A percentile compares a stretch with the other conserved stretches of the same genome.
Evolutionary conservation across 2,113 vertebrate species (phyloP).

Genomic region (Pygoscelis antarcticus): DNA sequence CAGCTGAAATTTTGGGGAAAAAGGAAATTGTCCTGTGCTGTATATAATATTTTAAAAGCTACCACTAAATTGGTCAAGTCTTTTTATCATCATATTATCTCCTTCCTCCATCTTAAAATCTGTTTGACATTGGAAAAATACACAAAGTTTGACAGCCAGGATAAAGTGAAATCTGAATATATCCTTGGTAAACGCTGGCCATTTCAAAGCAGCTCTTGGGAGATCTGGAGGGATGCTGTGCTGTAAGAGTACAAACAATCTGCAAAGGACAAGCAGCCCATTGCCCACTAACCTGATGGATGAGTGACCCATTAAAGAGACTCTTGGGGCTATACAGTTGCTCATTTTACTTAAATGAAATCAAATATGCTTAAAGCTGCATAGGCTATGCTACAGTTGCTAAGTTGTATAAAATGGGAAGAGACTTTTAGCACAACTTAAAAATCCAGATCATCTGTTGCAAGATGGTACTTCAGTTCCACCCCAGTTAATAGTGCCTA

Average conservation of each 20-base stretch:
- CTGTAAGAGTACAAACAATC: constrained; percentile 33
- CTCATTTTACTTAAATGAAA: constrained; percentile 51
- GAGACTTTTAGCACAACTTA: neutral
- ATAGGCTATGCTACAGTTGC: neutral
- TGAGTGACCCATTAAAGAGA: constrained; percentile 40
- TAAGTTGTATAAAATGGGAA: neutral
- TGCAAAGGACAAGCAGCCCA: neutral
- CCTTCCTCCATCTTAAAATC: constrained; percentile 53
- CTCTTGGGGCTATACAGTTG: constrained; percentile 13
- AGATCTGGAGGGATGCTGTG: neutral
- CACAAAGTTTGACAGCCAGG: constrained; percentile 53
- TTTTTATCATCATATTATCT: constrained; percentile 58
- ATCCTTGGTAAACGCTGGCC: neutral
- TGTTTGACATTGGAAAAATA: constrained; percentile 58
- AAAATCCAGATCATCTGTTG: neutral
- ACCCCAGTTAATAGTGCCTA: neutral
- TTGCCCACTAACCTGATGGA: neutral
- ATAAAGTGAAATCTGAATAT: constrained; percentile 19
- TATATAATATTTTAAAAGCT: constrained; percentile 1
- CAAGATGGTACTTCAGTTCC: neutral
- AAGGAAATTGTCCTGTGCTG: neutral
- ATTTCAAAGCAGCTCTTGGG: neutral
- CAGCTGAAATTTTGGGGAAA: neutral
- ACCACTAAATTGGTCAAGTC: neutral
- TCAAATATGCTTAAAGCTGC: constrained; percentile 23